Base-by-base conservation (phyloP, 2,888 invertebrate species). In the Rugalucina vietnamica region DNA sequence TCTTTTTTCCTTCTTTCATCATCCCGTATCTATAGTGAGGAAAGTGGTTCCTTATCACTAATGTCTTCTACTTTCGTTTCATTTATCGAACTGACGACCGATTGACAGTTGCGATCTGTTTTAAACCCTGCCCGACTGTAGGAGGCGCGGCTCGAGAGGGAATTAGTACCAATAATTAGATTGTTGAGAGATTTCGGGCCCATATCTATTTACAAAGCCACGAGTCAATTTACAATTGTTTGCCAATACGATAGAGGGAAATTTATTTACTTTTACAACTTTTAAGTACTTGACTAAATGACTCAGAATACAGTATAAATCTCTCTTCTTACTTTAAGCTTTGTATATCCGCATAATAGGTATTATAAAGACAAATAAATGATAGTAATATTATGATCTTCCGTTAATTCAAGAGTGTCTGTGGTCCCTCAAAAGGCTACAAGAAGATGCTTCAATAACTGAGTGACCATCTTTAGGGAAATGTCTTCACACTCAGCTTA, bases 141-240 rank as follows among this genome's bases (percentile, higher is more conserved):
- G 76, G 76, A 34, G 49, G 72, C 57, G 72, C 79, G 72, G 37
- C 43, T 29, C 80, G 70, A 57, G 65, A 60, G 43, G 79, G 57
- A 74, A 80, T 80, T 80, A 76, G 73, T 57, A 57, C 57, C 34
- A 43, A 74, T 82, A 82, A 87, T 84, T 84, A 82, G 82, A 21
- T 29, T 75, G 81, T 80, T 82, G 82, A 69, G 65, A 76, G 70
- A 80, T 87, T 87, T 82, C 75, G 79, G 82, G 71, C 74, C 79
- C 43, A 69, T 74, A 80, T 77, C 82, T 84, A 75, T 87, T 79
- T 82, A 78, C 74, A 69, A 81, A 73, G 60, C 57, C 65, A 77
- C 34, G 77, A 75, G 39, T 76, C 77, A 76, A 77, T 82, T 81
- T 76, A 81, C 73, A 83, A 71, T 81, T 86, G 82, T 84, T 86